A percentile compares a stretch with the other conserved stretches of the same genome.
Conservation (phyloP, 2,888 invertebrate species). For the Watsonalla binaria region DNA sequence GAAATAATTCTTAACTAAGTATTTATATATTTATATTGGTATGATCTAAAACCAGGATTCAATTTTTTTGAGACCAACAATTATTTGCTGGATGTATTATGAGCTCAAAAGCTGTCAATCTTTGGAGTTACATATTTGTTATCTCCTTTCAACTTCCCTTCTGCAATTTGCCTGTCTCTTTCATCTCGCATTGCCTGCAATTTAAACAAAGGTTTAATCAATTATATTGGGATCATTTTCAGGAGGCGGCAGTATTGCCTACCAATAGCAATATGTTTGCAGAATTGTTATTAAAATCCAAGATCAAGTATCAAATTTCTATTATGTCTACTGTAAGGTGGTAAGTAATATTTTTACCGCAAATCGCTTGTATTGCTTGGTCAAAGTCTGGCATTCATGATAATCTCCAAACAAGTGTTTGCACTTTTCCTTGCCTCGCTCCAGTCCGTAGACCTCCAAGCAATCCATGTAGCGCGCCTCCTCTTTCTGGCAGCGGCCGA, state of each 20-base stretch:
- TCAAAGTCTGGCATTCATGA: slow-evolving; percentile 81
- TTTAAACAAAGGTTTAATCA: neutral
- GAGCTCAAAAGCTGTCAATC: slow-evolving; percentile 63
- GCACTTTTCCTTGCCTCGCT: slow-evolving; percentile 82
- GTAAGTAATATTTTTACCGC: slow-evolving; percentile 50
- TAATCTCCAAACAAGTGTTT: slow-evolving; percentile 81
- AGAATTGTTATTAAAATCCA: no score
- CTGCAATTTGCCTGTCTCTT: slow-evolving; percentile 80
- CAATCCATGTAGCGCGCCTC: slow-evolving; percentile 87
- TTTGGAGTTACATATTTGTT: slow-evolving; percentile 78
- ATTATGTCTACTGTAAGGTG: no score
- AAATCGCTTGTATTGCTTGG: slow-evolving; percentile 80
- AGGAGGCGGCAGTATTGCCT: no score
- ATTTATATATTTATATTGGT: neutral
- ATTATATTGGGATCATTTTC: no score
- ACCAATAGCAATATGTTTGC: no score
- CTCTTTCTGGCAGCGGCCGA: slow-evolving; percentile 81
- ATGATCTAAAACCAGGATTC: neutral
- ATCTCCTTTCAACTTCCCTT: slow-evolving; percentile 81
- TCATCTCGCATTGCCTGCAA: slow-evolving; percentile 80
- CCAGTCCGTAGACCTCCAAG: slow-evolving; percentile 87
- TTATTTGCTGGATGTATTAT: neutral
- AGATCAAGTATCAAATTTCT: no score
- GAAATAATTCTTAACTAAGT: neutral
- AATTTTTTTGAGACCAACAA: neutral